These are phyloP conservation scores for Leptopilina drosophilae DNA, from an alignment of 2,888 invertebrate species.

Conservation along the genomic window DNA sequence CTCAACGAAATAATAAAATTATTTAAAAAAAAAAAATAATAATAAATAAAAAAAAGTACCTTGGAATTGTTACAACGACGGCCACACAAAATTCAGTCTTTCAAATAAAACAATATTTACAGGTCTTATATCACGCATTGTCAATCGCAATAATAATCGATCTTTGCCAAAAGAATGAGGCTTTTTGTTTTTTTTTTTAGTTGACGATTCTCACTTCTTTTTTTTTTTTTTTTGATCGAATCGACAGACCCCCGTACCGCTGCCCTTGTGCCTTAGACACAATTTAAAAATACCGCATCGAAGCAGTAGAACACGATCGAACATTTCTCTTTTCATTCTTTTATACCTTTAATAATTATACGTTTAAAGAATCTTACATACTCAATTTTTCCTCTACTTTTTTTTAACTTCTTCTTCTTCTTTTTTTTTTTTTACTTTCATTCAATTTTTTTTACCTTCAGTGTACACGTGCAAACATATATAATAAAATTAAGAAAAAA, in stretches of 20 bases:
- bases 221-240: constrained; percentile 25
- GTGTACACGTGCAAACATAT: constrained; percentile 69
- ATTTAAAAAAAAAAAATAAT: background rate
- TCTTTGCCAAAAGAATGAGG: constrained; percentile 40
- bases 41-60: constrained; percentile 44
- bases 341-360: constrained; percentile 45
- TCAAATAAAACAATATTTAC: constrained; percentile 70
- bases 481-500: constrained; percentile 63
- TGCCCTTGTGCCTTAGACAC: constrained; percentile 65
- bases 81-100: constrained; percentile 70
- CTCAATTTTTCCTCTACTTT: constrained; percentile 19
- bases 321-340: constrained; percentile 41
- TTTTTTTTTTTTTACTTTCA: constrained; percentile 47
- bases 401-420: background rate
- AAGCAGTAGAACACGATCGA: constrained; percentile 55
- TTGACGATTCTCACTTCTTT: constrained; percentile 11
- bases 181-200: background rate
- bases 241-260: constrained; percentile 60
- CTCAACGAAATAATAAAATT: constrained; percentile 44
- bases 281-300: constrained; percentile 63
- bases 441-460: constrained; percentile 56
- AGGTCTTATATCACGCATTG: constrained; percentile 63
- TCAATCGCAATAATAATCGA: constrained; percentile 62
- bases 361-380: constrained; percentile 42
- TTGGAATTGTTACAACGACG: constrained; percentile 53